Percentiles rank a stretch among this genome's conserved stretches.
These are phyloP conservation scores for Ooceraea biroi DNA, from an alignment of 1,140 invertebrate species.

Conservation along the genomic window DNA sequence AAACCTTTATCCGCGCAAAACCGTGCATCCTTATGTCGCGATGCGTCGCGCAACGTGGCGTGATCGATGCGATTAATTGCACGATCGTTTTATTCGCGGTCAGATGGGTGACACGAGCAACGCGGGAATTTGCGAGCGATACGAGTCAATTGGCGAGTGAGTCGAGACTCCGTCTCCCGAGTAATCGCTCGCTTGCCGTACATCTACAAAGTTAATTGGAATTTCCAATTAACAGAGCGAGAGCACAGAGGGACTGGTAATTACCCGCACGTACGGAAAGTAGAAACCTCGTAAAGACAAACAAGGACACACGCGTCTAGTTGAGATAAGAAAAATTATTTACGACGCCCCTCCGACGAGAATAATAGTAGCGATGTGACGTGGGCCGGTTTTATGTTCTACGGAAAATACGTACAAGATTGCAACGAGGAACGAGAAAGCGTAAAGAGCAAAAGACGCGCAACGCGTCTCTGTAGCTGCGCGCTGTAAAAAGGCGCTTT, in stretches of 20 bases:
- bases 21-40: no score
- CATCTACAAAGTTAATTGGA: no score
- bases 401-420: not conserved
- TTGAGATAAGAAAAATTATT: conserved; percentile 56
- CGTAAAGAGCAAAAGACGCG: not conserved
- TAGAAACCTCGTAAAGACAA: not conserved
- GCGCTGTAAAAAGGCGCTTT: not conserved
- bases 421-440: not conserved
- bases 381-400: conserved; percentile 5
- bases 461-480: no score
- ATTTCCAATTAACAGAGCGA: no score
- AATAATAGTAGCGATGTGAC: not conserved
- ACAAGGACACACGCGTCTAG: not conserved
- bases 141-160: conserved; percentile 36
- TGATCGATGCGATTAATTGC: no score
- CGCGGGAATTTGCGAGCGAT: no score
- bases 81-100: no score
- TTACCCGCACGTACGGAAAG: not conserved
- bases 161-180: conserved; percentile 34
- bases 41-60: no score
- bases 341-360: not conserved
- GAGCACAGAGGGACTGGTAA: no score
- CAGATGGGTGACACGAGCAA: no score
- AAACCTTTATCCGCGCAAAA: conserved; percentile 5
- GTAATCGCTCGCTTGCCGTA: not conserved